These are phyloP conservation scores for Parnassius mnemosyne DNA, from an alignment of 2,888 invertebrate genomes.

Conservation along the genomic window DNA sequence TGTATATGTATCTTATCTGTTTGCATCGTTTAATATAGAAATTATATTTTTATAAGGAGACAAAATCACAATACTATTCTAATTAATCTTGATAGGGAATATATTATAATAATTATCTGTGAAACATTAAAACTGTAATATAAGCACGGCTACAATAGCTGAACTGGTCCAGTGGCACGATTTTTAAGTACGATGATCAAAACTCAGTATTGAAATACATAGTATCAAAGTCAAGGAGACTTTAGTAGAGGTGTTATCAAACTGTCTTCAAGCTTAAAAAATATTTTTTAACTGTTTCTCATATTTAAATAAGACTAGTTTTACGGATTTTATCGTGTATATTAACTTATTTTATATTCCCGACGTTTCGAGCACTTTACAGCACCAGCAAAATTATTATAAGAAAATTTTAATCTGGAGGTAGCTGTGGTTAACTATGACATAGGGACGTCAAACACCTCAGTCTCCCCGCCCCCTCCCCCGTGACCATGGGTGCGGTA, in stretches of 20 bases:
- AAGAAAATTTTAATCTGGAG: too few relatives aligned
- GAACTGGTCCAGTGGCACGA: slow-evolving; percentile 50
- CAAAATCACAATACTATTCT: slow-evolving; percentile 24
- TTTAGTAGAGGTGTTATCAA: slow-evolving; percentile 28
- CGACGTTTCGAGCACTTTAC: too few relatives aligned
- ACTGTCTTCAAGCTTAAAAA: slow-evolving; percentile 40
- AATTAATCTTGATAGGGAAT: slow-evolving; percentile 17
- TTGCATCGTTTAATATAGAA: slow-evolving; percentile 23
- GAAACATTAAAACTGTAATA: slow-evolving; percentile 14
- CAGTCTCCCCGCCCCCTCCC: too few relatives aligned
- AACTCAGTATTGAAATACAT: slow-evolving; percentile 38
- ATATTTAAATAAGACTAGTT: too few relatives aligned
- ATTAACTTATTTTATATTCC: too few relatives aligned
- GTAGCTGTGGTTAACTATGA: too few relatives aligned
- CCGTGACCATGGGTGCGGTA: too few relatives aligned
- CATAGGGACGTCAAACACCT: too few relatives aligned
- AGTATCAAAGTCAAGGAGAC: not conserved
- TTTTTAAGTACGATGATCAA: slow-evolving; percentile 53
- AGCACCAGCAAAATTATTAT: too few relatives aligned
- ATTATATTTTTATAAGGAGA: slow-evolving; percentile 26
- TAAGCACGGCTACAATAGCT: slow-evolving; percentile 31
- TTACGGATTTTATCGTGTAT: too few relatives aligned
- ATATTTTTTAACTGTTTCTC: too few relatives aligned
- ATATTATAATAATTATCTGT: slow-evolving; percentile 1
- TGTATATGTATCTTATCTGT: slow-evolving; percentile 16